Base-by-base conservation (phyloP, 1,140 invertebrate genomes). In the Eumeta japonica region DNA sequence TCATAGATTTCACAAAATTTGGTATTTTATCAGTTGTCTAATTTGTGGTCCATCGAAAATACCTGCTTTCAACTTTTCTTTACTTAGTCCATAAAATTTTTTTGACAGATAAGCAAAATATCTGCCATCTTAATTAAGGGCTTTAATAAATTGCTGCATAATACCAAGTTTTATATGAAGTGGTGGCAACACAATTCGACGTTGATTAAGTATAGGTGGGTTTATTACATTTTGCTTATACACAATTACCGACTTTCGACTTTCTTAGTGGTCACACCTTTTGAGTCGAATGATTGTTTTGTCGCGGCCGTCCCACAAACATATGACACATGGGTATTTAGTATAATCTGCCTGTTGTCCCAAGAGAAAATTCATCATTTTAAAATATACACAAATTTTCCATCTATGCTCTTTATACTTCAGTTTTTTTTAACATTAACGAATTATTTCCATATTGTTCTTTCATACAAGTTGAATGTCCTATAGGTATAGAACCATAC, bases 281-380 rank as follows among this genome's bases (percentile, higher is more conserved):
- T 12, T 30, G 5, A 10, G 12, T 30, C 28, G 7, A 30, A 12
- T 30, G 28, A 12, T 30, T 30, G 28, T 5, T 12, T 12, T 30
- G 12, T 9, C 28, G 5, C 28, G 28, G 12, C 28, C 13, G 12
- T 30, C 28, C 28, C 28, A 30, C 4, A 30, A 12, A 30, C 28
- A 30, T 5, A 30, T 30, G 13, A 30, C 7, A 13, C 28, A 30
- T 5, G 28, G 28, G 28, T 30, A 30, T 5, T 30, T 30, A 10
- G 28, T 30, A 30, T 30, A 30, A 4, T 12, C 28, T 5, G 7
- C 28, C 12, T 30, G 12, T 12, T 30, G 28, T 10, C 28, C 28
- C 12, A 30, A 30, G 4, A 30, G 12, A 30, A 30, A 30, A 30
- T 30, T 30, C 12, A 30, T 12, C 28, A 30, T 30, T 12, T 30